A percentile compares a stretch with the other conserved stretches of the same genome.
Evolutionary conservation across 30 jellyfish, hydroid and myxozoan genomes (phyloP).

Genomic region (Chrysaora quinquecirrha): DNA sequence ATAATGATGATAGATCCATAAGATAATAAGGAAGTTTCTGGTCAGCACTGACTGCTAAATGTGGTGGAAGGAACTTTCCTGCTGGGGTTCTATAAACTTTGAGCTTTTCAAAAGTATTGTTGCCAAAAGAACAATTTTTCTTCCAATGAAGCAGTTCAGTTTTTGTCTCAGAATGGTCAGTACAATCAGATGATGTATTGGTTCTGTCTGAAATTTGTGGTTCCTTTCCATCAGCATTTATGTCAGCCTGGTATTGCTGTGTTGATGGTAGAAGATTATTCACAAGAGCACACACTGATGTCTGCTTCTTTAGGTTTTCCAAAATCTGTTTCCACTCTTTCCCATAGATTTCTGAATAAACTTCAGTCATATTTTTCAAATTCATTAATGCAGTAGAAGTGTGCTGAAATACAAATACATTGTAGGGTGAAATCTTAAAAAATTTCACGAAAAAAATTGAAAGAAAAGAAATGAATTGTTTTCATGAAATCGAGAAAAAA

Average conservation of each 20-base stretch:
- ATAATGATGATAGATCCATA: constrained; percentile 65
- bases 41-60: background rate
- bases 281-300: background rate
- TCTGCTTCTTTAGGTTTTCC: background rate
- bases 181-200: too few species aligned
- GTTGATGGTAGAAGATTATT: background rate
- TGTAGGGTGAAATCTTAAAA: background rate
- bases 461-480: background rate
- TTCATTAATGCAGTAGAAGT: background rate
- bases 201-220: background rate
- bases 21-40: constrained; percentile 52
- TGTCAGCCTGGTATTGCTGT: background rate
- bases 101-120: too few species aligned
- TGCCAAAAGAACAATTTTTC: too few species aligned
- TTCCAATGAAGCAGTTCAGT: too few species aligned
- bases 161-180: too few species aligned
- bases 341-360: background rate
- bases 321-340: background rate
- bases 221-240: background rate
- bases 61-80: constrained; percentile 3
- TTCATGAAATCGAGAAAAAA: too few species aligned
- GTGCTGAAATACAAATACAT: background rate
- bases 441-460: background rate
- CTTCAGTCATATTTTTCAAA: background rate
- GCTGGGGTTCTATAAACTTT: too few species aligned